Conservation (phyloP, 64 coral and sea anemone genomes). For the Pocillopora verrucosa region DNA sequence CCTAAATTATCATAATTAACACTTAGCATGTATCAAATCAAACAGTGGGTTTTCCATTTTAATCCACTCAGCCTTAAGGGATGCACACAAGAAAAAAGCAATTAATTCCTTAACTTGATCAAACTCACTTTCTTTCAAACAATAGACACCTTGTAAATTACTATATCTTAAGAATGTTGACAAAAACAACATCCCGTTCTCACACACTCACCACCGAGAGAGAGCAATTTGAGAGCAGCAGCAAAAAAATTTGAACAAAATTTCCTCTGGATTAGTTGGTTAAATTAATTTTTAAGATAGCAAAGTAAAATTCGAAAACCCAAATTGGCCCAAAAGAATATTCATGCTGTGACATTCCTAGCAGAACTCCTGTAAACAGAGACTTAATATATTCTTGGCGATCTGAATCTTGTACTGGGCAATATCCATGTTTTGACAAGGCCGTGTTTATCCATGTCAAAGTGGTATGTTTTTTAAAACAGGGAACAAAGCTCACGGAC, state of each 20-base stretch:
- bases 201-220: too few relatives aligned
- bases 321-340: not conserved
- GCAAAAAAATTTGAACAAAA: not conserved
- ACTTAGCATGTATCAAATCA: not conserved
- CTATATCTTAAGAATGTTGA: not conserved
- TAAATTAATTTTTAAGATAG: not conserved
- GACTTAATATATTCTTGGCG: not conserved
- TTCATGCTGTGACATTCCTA: not conserved
- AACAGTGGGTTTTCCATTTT: not conserved
- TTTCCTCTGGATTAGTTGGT: not conserved
- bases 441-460: not conserved
- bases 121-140: not conserved
- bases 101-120: not conserved
- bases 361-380: constrained; percentile 17
- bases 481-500: not conserved
- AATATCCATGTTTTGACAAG: constrained; percentile 32
- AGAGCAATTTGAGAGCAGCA: not conserved
- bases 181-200: constrained; percentile 3
- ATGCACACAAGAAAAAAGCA: not conserved
- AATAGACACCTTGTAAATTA: constrained; percentile 13
- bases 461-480: not conserved
- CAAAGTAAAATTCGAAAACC: not conserved
- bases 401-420: not conserved
- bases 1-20: not conserved
- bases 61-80: not conserved